Evolutionary conservation across 30 jellyfish, hydroid and myxozoan genomes (phyloP).

Genomic region (Rhopilema esculentum): DNA sequence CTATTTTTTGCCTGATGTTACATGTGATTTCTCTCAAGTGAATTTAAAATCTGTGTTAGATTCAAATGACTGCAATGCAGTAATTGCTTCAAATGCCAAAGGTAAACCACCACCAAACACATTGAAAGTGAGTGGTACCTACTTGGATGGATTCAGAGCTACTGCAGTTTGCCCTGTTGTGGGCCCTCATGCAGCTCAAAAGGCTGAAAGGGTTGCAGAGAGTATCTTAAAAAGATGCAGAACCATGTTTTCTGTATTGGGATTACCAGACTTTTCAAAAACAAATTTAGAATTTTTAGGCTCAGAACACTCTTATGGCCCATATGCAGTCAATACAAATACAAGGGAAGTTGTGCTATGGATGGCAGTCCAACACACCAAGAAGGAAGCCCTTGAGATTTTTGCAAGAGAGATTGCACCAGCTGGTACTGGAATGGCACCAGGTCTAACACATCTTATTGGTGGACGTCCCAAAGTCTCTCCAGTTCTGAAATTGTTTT

Average conservation of each 20-base stretch:
- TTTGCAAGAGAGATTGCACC: constrained; percentile 96
- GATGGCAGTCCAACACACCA: constrained; percentile 86
- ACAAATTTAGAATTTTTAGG: constrained; percentile 60
- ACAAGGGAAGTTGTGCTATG: constrained; percentile 87
- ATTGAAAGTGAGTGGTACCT: constrained; percentile 91
- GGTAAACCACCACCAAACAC: constrained; percentile 77
- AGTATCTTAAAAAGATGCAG: constrained; percentile 77
- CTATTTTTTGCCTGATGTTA: constrained; percentile 88
- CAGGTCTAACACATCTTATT: constrained; percentile 89
- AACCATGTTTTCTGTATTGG: constrained; percentile 29
- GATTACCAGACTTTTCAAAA: constrained; percentile 42
- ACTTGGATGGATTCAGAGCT: constrained; percentile 87
- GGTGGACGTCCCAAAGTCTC: constrained; percentile 97
- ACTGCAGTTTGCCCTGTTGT: constrained; percentile 92
- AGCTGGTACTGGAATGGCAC: constrained; percentile 99
- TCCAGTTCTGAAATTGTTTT: constrained; percentile 80
- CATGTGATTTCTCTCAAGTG: constrained; percentile 78
- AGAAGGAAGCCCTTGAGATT: constrained; percentile 82
- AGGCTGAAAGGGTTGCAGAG: constrained; percentile 88
- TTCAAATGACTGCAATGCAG: constrained; percentile 59
- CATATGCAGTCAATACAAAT: constrained; percentile 35
- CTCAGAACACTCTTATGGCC: constrained; percentile 66
- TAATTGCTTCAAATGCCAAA: constrained; percentile 65
- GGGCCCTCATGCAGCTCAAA: constrained; percentile 92
- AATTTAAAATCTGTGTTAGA: constrained; percentile 46